phyloP scores from a whole-genome alignment of 1,140 invertebrate genomes.

The Ruditapes philippinarum region DNA sequence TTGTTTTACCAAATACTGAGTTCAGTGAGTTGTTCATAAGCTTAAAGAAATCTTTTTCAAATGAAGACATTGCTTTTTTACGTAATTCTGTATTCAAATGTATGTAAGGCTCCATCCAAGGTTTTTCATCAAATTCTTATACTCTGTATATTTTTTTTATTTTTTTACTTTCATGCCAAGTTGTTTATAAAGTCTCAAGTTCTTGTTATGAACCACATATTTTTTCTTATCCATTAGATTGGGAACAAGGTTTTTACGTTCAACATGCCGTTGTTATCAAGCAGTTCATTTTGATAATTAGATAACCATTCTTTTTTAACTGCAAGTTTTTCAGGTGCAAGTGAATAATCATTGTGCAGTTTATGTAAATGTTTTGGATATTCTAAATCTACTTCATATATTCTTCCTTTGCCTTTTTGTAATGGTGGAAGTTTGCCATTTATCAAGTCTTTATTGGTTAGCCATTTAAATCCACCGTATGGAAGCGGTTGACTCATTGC shows the following conservation, averaged over 20 bases:
- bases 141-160: conserved; percentile 67
- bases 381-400: conserved; percentile 65
- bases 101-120: conserved; percentile 71
- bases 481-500: conserved; percentile 59
- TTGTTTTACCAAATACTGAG: conserved; percentile 83
- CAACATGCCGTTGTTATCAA: not conserved
- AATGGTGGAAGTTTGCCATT: not conserved
- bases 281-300: conserved; percentile 12
- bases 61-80: conserved; percentile 83
- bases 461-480: conserved; percentile 51
- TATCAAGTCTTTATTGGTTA: not conserved
- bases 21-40: conserved; percentile 72
- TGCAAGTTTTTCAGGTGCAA: conserved; percentile 53
- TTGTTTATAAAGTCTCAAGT: conserved; percentile 41
- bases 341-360: conserved; percentile 57
- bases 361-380: conserved; percentile 68
- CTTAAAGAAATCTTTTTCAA: conserved; percentile 83
- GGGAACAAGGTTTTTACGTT: conserved; percentile 46
- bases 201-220: conserved; percentile 68
- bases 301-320: conserved; percentile 37
- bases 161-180: conserved; percentile 66
- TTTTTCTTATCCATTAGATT: conserved; percentile 54
- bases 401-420: conserved; percentile 18
- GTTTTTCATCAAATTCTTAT: conserved; percentile 54
- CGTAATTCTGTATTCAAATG: conserved; percentile 76